Conservation (phyloP, 2,888 invertebrate species). For the Branchipolynoe longqiensis region DNA sequence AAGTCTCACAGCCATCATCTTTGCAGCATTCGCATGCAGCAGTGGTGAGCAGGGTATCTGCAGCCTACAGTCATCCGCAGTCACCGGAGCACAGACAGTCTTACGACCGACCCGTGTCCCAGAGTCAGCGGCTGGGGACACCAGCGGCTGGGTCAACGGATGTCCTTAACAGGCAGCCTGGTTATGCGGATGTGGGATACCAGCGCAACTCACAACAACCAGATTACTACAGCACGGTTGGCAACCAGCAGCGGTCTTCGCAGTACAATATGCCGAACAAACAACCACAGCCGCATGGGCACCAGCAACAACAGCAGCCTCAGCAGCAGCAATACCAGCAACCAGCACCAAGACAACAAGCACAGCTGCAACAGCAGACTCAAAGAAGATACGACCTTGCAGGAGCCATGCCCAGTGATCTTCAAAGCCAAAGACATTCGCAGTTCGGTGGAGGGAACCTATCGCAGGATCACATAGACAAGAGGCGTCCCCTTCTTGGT, state of each 20-base stretch:
- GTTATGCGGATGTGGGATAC: not conserved
- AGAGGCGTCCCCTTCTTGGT: conserved; percentile 3
- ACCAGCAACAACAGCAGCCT: not conserved
- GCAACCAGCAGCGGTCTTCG: not conserved
- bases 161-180: not conserved
- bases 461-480: not conserved
- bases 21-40: not conserved
- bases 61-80: not conserved
- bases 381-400: conserved; percentile 4
- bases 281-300: not conserved
- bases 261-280: not conserved
- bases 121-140: not conserved
- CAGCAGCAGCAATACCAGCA: not conserved
- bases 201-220: not conserved
- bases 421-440: conserved; percentile 10
- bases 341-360: not conserved
- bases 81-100: not conserved
- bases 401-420: not conserved
- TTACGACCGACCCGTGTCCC: not conserved
- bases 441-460: not conserved
- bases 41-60: not conserved
- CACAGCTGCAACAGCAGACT: not conserved
- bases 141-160: not conserved
- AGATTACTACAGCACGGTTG: not conserved
- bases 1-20: not conserved